These are phyloP conservation scores for Lagopus muta DNA, from an alignment of 2,113 vertebrate species.

Conservation along the genomic window DNA sequence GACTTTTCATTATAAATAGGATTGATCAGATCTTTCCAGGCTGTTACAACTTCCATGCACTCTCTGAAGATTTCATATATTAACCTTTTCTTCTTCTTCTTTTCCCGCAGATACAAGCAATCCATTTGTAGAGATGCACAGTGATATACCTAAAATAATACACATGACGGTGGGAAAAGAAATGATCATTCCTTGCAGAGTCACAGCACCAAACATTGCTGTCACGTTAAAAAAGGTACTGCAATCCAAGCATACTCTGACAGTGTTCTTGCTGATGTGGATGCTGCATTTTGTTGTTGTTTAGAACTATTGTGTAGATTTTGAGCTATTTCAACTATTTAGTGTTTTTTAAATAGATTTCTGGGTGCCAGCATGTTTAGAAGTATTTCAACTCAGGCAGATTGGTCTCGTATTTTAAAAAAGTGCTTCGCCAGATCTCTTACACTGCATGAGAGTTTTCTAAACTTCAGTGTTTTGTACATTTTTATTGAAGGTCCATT, in stretches of 20 bases:
- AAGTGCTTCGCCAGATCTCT: not conserved
- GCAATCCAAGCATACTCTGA: not conserved
- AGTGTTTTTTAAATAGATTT: not conserved
- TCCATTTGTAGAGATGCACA: constrained; percentile 89
- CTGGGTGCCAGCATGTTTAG: not conserved
- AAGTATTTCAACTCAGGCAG: not conserved
- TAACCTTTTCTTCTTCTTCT: not conserved
- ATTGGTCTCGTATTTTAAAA: accelerated
- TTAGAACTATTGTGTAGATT: not conserved
- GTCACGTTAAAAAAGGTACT: constrained; percentile 84
- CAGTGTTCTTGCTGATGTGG: not conserved
- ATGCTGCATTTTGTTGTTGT: not conserved
- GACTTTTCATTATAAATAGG: not conserved
- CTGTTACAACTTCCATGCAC: not conserved
- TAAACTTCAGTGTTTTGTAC: not conserved
- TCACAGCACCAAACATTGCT: constrained; percentile 86
- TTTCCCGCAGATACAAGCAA: constrained; percentile 84
- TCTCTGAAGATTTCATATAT: not conserved
- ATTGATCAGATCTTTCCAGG: not conserved
- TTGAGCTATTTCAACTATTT: not conserved
- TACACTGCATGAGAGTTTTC: not conserved
- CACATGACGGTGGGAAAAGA: constrained; percentile 83
- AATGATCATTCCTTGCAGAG: constrained; percentile 91
- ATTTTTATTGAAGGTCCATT: not conserved
- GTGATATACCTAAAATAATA: constrained; percentile 81